phyloP scores from a whole-genome alignment of 1,140 invertebrate genomes.

The Trichoplusia ni region DNA sequence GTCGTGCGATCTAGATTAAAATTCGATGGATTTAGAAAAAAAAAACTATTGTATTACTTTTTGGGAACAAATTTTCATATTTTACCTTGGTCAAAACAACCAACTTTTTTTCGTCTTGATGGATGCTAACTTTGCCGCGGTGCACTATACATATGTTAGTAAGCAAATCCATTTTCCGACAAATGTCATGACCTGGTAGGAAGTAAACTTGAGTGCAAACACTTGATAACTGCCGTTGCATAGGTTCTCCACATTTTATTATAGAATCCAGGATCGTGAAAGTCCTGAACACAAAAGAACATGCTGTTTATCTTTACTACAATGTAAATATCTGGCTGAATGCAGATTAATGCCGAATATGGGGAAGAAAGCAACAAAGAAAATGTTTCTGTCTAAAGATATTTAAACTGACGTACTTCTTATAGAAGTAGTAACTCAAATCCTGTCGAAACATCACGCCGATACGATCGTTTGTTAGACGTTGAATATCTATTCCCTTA shows the following conservation, averaged over 20 bases:
- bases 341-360: too few relatives aligned
- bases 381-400: neutral
- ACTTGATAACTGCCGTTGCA: slow-evolving; percentile 52
- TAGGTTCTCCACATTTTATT: slow-evolving; percentile 47
- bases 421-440: slow-evolving; percentile 63
- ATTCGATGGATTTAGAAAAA: too few relatives aligned
- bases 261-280: slow-evolving; percentile 52
- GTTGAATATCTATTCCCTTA: slow-evolving; percentile 64
- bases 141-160: slow-evolving; percentile 59
- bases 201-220: slow-evolving; percentile 49
- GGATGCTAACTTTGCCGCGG: slow-evolving; percentile 55
- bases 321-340: neutral
- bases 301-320: neutral
- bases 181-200: slow-evolving; percentile 51
- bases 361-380: neutral
- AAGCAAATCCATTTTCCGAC: slow-evolving; percentile 59
- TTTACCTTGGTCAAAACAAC: slow-evolving; percentile 55
- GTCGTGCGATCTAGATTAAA: too few relatives aligned
- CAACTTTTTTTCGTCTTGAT: slow-evolving; percentile 42
- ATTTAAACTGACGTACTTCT: slow-evolving; percentile 46
- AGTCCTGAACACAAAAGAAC: slow-evolving; percentile 44
- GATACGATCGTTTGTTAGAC: slow-evolving; percentile 59
- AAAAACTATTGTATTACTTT: too few relatives aligned
- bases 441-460: slow-evolving; percentile 66
- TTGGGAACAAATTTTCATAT: too few relatives aligned